phyloP scores from a whole-genome alignment of 2,888 invertebrate species.

The Eupithecia centaureata region DNA sequence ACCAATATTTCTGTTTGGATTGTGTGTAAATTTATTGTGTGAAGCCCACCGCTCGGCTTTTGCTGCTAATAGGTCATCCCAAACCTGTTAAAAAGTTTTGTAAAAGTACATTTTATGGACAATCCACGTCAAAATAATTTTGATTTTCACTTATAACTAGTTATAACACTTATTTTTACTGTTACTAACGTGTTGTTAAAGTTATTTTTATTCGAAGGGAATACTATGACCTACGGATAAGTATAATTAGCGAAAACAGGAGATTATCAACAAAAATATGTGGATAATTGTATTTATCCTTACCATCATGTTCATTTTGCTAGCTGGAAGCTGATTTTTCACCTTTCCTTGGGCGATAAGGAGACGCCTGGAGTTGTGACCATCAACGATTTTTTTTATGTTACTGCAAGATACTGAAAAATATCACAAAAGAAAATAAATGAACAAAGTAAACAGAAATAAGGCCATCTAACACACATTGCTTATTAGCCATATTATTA shows the following conservation, averaged over 20 bases:
- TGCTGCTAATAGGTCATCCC: slow-evolving; percentile 66
- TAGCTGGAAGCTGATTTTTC: slow-evolving; percentile 52
- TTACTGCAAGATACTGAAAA: slow-evolving; percentile 40
- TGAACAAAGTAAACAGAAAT: slow-evolving; percentile 7
- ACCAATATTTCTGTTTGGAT: slow-evolving; percentile 63
- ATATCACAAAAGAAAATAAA: slow-evolving; percentile 49
- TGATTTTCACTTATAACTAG: too few species aligned
- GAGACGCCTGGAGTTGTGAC: slow-evolving; percentile 54
- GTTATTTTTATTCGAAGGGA: neutral
- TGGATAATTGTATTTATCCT: slow-evolving; percentile 4
- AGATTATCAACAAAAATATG: neutral
- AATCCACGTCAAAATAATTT: too few species aligned
- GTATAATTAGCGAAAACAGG: neutral
- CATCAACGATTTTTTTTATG: slow-evolving; percentile 52
- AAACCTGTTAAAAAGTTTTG: slow-evolving; percentile 58
- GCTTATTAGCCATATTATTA: neutral
- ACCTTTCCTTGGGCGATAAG: slow-evolving; percentile 51
- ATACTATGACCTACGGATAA: neutral
- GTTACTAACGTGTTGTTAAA: too few species aligned
- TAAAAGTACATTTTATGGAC: too few species aligned
- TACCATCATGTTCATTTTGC: slow-evolving; percentile 58
- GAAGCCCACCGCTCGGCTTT: slow-evolving; percentile 68
- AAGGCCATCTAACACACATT: neutral
- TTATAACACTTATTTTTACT: too few species aligned
- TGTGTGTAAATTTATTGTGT: slow-evolving; percentile 54